phyloP scores from a whole-genome alignment of 2,113 vertebrate species.

The Etheostoma spectabile region DNA sequence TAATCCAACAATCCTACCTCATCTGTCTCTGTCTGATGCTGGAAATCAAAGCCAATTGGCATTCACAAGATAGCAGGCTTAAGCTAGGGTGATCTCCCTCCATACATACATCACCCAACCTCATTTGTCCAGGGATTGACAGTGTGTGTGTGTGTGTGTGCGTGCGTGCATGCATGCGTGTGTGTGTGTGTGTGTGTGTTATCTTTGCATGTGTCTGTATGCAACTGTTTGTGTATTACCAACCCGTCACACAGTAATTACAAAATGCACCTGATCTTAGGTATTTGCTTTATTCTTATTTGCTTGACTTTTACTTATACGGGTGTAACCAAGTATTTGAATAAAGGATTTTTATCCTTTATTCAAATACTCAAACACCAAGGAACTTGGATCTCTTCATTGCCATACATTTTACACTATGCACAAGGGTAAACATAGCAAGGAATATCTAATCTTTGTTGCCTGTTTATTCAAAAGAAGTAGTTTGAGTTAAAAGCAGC shows the following conservation, averaged over 20 bases:
- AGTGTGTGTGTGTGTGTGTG: constrained; percentile 8
- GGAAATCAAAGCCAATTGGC: constrained; percentile 50
- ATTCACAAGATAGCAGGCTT: constrained; percentile 40
- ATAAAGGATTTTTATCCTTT: background rate
- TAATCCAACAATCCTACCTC: constrained; percentile 64
- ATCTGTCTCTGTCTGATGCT: constrained; percentile 53
- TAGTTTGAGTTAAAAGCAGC: constrained; percentile 7
- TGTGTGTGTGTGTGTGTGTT: background rate
- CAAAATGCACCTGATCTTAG: background rate
- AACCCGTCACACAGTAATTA: too few relatives aligned
- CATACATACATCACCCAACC: constrained; percentile 27
- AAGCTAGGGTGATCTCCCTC: constrained; percentile 41
- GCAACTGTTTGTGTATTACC: background rate
- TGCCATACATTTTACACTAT: background rate
- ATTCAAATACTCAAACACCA: background rate
- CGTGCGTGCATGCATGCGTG: too few relatives aligned
- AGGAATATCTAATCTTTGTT: background rate
- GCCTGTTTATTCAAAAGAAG: constrained; percentile 5
- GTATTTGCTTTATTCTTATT: constrained; percentile 5
- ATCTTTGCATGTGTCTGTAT: background rate
- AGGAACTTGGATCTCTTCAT: background rate
- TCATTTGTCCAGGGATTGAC: constrained; percentile 47
- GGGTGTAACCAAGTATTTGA: background rate
- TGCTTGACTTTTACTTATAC: background rate
- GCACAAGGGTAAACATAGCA: background rate